phyloP scores from a whole-genome alignment of 2,888 invertebrate species.

The Dilophus febrilis region DNA sequence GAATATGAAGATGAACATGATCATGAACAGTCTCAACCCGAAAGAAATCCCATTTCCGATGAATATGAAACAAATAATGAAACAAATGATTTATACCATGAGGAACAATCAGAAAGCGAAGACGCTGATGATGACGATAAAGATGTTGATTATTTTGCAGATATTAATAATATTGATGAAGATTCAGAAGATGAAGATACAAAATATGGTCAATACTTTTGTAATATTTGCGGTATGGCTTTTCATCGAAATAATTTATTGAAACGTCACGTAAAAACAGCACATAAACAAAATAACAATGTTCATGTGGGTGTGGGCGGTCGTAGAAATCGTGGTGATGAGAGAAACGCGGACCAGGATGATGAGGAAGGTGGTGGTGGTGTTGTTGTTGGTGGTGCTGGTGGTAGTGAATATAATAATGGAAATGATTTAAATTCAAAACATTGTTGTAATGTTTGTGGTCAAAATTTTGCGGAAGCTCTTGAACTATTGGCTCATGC shows the following conservation, averaged over 20 bases:
- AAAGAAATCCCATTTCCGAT: conserved; percentile 27
- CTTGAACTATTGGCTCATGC: conserved; percentile 62
- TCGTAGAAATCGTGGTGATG: too few species aligned
- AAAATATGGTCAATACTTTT: conserved; percentile 41
- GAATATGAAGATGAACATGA: too few species aligned
- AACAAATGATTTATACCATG: conserved; percentile 8
- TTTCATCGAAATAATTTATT: conserved; percentile 62
- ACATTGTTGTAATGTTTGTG: conserved; percentile 64
- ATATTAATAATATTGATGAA: conserved; percentile 38
- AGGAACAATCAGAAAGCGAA: conserved; percentile 10
- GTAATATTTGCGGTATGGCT: conserved; percentile 60
- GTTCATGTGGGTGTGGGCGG: too few species aligned
- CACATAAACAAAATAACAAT: conserved; percentile 17
- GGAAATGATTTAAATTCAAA: conserved; percentile 17
- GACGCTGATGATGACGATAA: conserved; percentile 30
- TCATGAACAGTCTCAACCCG: too few species aligned
- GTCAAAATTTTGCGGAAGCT: conserved; percentile 59
- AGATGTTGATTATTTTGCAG: conserved; percentile 36
- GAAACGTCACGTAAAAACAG: conserved; percentile 45
- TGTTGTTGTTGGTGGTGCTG: too few species aligned
- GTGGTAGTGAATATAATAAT: background rate
- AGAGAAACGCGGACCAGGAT: background rate
- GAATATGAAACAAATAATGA: conserved; percentile 28
- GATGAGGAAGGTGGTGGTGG: too few species aligned
- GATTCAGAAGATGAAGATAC: conserved; percentile 40